Evolutionary conservation across 35 echinoderm and acorn worm genomes (phyloP).

Genomic region (Ophiothrix spiculata): DNA sequence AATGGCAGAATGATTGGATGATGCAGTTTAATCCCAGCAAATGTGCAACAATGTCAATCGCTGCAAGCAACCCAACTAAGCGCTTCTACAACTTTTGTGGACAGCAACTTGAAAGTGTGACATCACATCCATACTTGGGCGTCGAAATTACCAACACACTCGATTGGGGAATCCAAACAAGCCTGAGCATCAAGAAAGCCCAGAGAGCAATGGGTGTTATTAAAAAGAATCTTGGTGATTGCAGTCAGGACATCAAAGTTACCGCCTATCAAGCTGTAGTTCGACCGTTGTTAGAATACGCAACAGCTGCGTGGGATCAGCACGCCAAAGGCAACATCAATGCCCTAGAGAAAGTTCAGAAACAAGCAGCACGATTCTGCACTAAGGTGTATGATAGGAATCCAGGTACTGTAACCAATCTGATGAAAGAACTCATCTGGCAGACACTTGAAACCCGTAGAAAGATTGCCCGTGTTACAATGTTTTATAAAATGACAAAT

Average conservation of each 20-base stretch:
- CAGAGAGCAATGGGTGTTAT: not conserved
- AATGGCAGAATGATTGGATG: not conserved
- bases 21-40: not conserved
- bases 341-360: not conserved
- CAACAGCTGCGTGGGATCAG: not conserved
- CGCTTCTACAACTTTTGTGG: not conserved
- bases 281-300: not conserved
- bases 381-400: not conserved
- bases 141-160: conserved; percentile 2
- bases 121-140: not conserved
- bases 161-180: not conserved
- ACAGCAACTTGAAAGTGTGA: not conserved
- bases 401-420: not conserved
- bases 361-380: not conserved
- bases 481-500: no score
- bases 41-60: not conserved
- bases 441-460: no score
- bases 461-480: no score
- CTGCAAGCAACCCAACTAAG: not conserved
- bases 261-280: not conserved
- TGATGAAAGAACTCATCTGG: not conserved
- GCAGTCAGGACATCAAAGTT: not conserved
- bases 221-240: not conserved
- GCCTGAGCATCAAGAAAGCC: not conserved
- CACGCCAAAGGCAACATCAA: not conserved